A percentile compares a stretch with the other conserved stretches of the same genome.
phyloP scores from a whole-genome alignment of 2,113 vertebrate genomes.

The Kryptolebias marmoratus region DNA sequence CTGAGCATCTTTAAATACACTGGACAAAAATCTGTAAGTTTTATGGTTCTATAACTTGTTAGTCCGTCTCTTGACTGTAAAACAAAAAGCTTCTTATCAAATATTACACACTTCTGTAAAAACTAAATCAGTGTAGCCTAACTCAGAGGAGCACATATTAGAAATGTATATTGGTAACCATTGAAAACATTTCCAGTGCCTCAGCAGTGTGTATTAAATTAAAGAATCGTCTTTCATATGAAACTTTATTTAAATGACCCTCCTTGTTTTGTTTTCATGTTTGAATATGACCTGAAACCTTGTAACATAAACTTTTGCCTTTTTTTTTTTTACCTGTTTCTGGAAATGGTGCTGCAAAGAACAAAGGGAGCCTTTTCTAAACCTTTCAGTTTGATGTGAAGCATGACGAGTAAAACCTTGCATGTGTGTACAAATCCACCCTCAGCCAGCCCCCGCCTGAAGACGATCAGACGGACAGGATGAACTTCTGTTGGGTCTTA shows the following conservation, averaged over 20 bases:
- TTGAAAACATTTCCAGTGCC: conserved; percentile 25
- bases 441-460: not conserved
- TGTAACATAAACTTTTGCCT: not conserved
- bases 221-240: not conserved
- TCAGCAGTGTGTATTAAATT: conserved; percentile 11
- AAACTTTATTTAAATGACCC: not conserved
- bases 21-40: too few species aligned
- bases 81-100: not conserved
- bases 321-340: not conserved
- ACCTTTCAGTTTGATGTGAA: not conserved
- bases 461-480: too few species aligned
- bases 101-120: not conserved
- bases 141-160: not conserved
- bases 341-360: conserved; percentile 1
- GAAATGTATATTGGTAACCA: too few species aligned
- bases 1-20: not conserved
- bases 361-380: not conserved
- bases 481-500: not conserved
- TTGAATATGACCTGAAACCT: not conserved
- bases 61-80: not conserved
- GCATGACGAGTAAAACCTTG: not conserved
- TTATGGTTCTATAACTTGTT: not conserved
- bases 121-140: not conserved
- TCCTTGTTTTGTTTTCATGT: not conserved
- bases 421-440: not conserved